These are phyloP conservation scores for Leptonema lineaticorne DNA, from an alignment of 1,140 invertebrate species.

Conservation along the genomic window DNA sequence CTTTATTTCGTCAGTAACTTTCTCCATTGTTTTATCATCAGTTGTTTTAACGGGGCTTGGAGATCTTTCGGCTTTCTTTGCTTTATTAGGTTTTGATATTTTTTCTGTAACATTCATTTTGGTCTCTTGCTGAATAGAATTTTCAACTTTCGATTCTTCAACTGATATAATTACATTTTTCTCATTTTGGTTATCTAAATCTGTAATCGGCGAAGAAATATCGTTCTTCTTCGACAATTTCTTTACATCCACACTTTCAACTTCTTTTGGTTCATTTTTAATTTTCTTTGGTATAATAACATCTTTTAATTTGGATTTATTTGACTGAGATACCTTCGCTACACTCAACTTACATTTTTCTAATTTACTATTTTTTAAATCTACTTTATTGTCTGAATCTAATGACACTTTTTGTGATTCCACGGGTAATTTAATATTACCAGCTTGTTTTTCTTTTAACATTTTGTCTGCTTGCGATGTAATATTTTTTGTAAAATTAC, in stretches of 20 bases:
- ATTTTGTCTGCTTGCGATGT: not conserved
- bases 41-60: not conserved
- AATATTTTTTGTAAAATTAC: not conserved
- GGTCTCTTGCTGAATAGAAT: not conserved
- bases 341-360: slow-evolving; percentile 16
- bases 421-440: not conserved
- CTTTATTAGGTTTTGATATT: slow-evolving; percentile 1
- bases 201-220: not conserved
- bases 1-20: slow-evolving; percentile 2
- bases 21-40: not conserved
- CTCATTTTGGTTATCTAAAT: not conserved
- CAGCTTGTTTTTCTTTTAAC: not conserved
- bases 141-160: slow-evolving; percentile 16
- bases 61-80: slow-evolving; percentile 6
- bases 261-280: slow-evolving; percentile 25
- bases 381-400: slow-evolving; percentile 20
- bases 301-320: slow-evolving; percentile 13
- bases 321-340: not conserved
- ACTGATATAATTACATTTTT: not conserved
- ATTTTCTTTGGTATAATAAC: slow-evolving; percentile 27
- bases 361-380: slow-evolving; percentile 14
- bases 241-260: not conserved
- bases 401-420: not conserved
- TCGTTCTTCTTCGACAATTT: slow-evolving; percentile 4
- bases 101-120: slow-evolving; percentile 1